A percentile compares a stretch with the other conserved stretches of the same genome.
These are phyloP conservation scores for Anolis carolinensis DNA, from an alignment of 2,113 vertebrate species.

Conservation along the genomic window DNA sequence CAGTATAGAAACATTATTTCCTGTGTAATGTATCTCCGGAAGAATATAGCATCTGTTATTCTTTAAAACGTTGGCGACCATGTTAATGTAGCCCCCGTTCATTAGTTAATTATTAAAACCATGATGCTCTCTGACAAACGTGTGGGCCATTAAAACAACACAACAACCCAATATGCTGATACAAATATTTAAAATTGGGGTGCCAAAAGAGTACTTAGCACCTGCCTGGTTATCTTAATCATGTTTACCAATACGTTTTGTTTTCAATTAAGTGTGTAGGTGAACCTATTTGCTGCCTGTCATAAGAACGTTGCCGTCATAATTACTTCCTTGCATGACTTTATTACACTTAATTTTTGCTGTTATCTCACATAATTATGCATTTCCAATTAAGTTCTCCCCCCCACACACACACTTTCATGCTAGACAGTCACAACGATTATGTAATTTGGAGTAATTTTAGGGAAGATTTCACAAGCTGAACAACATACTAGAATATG, in stretches of 20 bases:
- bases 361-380: slow-evolving; percentile 46
- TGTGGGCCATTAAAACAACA: background rate
- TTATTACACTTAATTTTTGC: slow-evolving; percentile 49
- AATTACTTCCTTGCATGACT: slow-evolving; percentile 38
- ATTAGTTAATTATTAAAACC: background rate
- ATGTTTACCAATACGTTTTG: slow-evolving; percentile 34
- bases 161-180: background rate
- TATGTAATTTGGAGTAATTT: slow-evolving; percentile 40
- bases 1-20: background rate
- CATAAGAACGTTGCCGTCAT: slow-evolving; percentile 13
- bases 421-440: slow-evolving; percentile 18
- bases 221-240: slow-evolving; percentile 9
- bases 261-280: slow-evolving; percentile 36
- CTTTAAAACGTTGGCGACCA: background rate
- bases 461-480: slow-evolving; percentile 18
- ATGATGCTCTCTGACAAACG: background rate
- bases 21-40: background rate
- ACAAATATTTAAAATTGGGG: slow-evolving; percentile 8
- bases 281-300: slow-evolving; percentile 14
- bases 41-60: background rate
- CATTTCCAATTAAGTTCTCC: slow-evolving; percentile 35
- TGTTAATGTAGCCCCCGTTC: background rate
- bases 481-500: background rate
- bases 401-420: no score
- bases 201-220: slow-evolving; percentile 18